A percentile compares a stretch with the other conserved stretches of the same genome.
Conservation (phyloP, 2,888 invertebrate species). For the Gastrophysa polygoni region DNA sequence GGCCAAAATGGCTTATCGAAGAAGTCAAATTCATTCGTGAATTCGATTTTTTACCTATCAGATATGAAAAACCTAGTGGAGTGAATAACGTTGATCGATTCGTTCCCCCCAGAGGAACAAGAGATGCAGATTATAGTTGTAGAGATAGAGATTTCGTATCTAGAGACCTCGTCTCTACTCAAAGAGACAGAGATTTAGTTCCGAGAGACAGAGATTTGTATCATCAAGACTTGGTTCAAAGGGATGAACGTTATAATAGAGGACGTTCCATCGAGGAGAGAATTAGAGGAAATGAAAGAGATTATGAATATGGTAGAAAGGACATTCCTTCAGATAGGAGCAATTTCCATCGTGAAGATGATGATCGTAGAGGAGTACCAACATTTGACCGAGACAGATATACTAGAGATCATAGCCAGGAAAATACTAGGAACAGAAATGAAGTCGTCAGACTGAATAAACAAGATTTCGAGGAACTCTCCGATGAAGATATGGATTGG, state of each 20-base stretch:
- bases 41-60: conserved; percentile 48
- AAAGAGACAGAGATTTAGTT: neutral
- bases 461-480: conserved; percentile 41
- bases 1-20: conserved; percentile 54
- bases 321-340: conserved; percentile 1
- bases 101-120: neutral
- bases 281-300: neutral
- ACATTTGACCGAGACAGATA: conserved; percentile 18
- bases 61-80: conserved; percentile 27
- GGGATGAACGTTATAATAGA: conserved; percentile 9
- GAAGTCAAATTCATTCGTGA: conserved; percentile 51
- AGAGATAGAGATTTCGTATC: neutral
- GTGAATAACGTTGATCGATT: conserved; percentile 17
- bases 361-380: conserved; percentile 7
- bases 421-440: conserved; percentile 3
- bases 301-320: neutral
- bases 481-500: conserved; percentile 41
- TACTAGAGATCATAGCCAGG: conserved; percentile 1
- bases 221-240: conserved; percentile 7
- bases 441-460: conserved; percentile 14
- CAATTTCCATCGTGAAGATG: neutral
- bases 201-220: conserved; percentile 3
- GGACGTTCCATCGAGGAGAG: conserved; percentile 15
- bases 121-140: neutral
- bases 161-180: no score